Conservation (phyloP, 1,140 invertebrate genomes). For the Pectinophora gossypiella region DNA sequence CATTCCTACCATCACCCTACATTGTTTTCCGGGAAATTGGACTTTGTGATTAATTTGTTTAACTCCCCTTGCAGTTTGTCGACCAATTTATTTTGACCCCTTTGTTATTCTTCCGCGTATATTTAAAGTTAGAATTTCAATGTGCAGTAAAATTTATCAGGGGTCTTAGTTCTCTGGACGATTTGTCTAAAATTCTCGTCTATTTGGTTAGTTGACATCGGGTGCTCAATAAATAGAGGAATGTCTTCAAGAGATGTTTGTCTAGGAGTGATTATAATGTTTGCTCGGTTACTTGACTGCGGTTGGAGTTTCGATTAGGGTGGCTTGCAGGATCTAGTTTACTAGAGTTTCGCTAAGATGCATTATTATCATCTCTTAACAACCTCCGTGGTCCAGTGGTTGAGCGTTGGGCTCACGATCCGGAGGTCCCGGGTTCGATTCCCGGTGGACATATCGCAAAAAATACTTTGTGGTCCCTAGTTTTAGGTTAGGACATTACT, state of each 20-base stretch:
- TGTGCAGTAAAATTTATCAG: neutral
- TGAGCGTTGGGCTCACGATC: too few species aligned
- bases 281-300: neutral
- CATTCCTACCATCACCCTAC: constrained; percentile 31
- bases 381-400: too few species aligned
- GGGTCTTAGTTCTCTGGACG: constrained; percentile 31
- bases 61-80: constrained; percentile 60
- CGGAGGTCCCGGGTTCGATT: too few species aligned
- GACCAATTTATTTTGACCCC: constrained; percentile 16
- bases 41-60: constrained; percentile 65
- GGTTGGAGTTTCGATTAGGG: too few species aligned
- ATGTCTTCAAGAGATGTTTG: constrained; percentile 36
- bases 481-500: too few species aligned
- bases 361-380: too few species aligned
- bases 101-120: neutral
- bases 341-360: too few species aligned
- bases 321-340: too few species aligned
- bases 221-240: neutral
- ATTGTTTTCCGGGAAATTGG: constrained; percentile 68
- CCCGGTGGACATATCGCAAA: too few species aligned
- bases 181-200: constrained; percentile 27
- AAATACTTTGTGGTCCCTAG: too few species aligned
- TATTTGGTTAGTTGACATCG: constrained; percentile 52
- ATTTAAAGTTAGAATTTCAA: neutral
- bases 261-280: constrained; percentile 13